Percentiles rank a stretch among this genome's conserved stretches.
These are phyloP conservation scores for Himalopsyche japonica DNA, from an alignment of 2,888 invertebrate species.

Conservation along the genomic window DNA sequence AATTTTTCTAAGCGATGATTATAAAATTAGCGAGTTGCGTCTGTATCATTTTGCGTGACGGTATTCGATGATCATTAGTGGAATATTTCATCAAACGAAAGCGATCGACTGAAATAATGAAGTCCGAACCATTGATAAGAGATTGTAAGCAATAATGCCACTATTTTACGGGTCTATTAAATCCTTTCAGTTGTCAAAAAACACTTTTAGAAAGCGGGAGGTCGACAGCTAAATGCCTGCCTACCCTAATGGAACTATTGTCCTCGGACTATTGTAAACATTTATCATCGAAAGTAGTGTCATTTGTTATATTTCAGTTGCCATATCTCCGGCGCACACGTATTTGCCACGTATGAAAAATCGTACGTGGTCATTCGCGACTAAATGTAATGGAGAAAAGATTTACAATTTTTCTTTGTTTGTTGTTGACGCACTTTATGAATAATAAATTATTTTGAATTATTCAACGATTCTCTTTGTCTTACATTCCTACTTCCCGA, in stretches of 20 bases:
- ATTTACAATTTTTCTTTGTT: neutral
- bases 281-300: conserved; percentile 12
- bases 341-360: neutral
- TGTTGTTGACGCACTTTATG: neutral
- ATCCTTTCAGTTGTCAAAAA: neutral
- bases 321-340: neutral
- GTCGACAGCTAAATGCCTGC: neutral
- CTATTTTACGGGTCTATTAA: neutral
- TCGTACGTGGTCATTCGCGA: neutral
- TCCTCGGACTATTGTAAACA: conserved; percentile 11
- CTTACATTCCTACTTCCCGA: neutral
- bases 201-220: neutral
- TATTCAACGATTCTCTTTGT: neutral
- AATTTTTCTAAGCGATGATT: no score
- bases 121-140: neutral
- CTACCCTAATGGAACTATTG: conserved; percentile 18
- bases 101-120: neutral
- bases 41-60: no score
- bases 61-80: neutral
- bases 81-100: neutral
- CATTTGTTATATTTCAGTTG: conserved; percentile 22
- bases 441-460: neutral
- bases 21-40: no score
- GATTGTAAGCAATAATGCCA: neutral
- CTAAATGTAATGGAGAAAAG: neutral